These are phyloP conservation scores for Leptinotarsa lineolata DNA, from an alignment of 1,140 invertebrate species.

Conservation along the genomic window DNA sequence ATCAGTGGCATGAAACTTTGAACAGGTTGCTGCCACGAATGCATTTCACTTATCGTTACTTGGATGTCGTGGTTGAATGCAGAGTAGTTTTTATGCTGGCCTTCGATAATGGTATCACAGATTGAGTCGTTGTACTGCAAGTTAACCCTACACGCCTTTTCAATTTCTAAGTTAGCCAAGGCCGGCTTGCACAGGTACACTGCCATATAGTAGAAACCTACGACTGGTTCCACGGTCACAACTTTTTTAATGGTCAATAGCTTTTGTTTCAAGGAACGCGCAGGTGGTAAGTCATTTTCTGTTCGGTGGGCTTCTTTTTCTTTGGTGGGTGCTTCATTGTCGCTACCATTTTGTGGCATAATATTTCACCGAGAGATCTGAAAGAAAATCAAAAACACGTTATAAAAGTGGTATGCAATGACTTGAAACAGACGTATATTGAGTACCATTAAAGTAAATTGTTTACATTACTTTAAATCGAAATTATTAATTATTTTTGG, in stretches of 20 bases:
- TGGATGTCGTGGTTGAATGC: conserved; percentile 46
- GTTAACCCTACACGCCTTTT: conserved; percentile 50
- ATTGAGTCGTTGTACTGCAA: conserved; percentile 33
- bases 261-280: conserved; percentile 29
- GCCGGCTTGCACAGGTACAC: conserved; percentile 45
- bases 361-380: not conserved
- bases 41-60: conserved; percentile 46
- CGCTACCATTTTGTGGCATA: not conserved
- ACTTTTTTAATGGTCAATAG: conserved; percentile 40
- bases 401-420: too few species aligned
- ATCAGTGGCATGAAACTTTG: conserved; percentile 57
- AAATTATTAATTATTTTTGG: too few species aligned
- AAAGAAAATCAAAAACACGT: not conserved
- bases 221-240: conserved; percentile 52
- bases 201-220: conserved; percentile 48
- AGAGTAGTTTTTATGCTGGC: conserved; percentile 46
- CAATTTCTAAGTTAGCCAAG: conserved; percentile 47
- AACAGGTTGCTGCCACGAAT: conserved; percentile 48
- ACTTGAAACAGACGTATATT: too few species aligned
- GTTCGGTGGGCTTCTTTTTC: not conserved
- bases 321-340: not conserved
- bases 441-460: too few species aligned
- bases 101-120: conserved; percentile 56
- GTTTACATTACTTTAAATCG: too few species aligned
- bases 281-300: not conserved